These are phyloP conservation scores for Penaeus chinensis DNA, from an alignment of 1,140 invertebrate genomes.

Conservation along the genomic window DNA sequence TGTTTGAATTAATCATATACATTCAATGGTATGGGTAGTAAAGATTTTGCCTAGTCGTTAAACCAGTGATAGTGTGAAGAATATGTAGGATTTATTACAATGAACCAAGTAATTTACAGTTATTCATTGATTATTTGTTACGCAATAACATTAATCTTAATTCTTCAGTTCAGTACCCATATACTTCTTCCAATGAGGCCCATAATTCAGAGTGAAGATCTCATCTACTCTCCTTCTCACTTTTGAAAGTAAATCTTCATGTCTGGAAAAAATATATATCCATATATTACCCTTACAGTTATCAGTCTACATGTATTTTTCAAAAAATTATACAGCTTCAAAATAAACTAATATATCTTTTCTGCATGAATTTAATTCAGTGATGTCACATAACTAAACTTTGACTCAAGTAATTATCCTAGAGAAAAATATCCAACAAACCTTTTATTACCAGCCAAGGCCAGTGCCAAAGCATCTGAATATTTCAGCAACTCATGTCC, in stretches of 20 bases:
- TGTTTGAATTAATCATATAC: too few species aligned
- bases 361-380: too few species aligned
- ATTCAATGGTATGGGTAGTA: too few species aligned
- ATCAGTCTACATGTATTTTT: not conserved
- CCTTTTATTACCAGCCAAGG: not conserved
- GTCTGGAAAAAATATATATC: slow-evolving; percentile 19
- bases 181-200: slow-evolving; percentile 48
- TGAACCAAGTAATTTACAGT: too few species aligned
- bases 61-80: too few species aligned
- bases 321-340: not conserved
- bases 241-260: slow-evolving; percentile 18
- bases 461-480: slow-evolving; percentile 40
- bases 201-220: slow-evolving; percentile 54
- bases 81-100: too few species aligned
- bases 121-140: too few species aligned
- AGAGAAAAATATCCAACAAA: not conserved
- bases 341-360: too few species aligned
- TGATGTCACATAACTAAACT: not conserved
- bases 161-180: not conserved
- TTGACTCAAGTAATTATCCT: not conserved
- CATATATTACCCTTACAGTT: too few species aligned
- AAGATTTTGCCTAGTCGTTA: too few species aligned
- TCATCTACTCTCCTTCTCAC: slow-evolving; percentile 40
- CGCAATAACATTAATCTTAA: too few species aligned
- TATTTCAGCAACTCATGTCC: slow-evolving; percentile 49